Percentiles rank a stretch among this genome's conserved stretches.
Evolutionary conservation across 2,888 invertebrate genomes (phyloP).

Genomic region (Drosophila quasianomalipes): DNA sequence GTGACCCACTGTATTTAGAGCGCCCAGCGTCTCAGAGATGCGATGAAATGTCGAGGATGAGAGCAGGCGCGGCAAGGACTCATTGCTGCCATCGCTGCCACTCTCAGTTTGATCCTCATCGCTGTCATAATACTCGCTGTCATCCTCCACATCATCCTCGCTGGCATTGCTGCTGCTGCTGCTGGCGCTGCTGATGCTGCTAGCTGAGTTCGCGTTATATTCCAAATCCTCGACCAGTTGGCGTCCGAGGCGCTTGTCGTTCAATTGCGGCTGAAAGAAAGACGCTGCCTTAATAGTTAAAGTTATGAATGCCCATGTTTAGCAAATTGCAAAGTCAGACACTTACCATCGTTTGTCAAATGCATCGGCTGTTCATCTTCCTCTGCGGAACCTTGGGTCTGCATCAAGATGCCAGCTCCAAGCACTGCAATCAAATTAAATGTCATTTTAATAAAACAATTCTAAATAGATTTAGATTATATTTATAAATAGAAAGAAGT

Average conservation of each 20-base stretch:
- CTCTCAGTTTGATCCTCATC: slow-evolving; percentile 67
- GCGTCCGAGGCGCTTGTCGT: slow-evolving; percentile 61
- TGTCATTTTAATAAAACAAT: background rate
- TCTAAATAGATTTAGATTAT: background rate
- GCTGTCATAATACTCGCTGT: slow-evolving; percentile 80
- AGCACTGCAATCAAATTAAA: slow-evolving; percentile 35
- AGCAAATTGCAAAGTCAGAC: slow-evolving; percentile 31
- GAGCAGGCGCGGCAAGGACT: slow-evolving; percentile 86
- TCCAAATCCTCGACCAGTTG: slow-evolving; percentile 45
- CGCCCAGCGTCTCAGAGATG: slow-evolving; percentile 90
- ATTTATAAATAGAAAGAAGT: background rate
- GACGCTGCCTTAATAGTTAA: slow-evolving; percentile 85
- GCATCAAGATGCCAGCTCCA: slow-evolving; percentile 23
- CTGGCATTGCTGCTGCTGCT: slow-evolving; percentile 44
- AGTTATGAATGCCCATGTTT: slow-evolving; percentile 67
- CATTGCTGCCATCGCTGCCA: slow-evolving; percentile 77
- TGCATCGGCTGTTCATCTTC: slow-evolving; percentile 78
- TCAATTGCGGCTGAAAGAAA: slow-evolving; percentile 84
- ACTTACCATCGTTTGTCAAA: slow-evolving; percentile 82
- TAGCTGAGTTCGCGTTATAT: slow-evolving; percentile 42
- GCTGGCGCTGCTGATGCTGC: slow-evolving; percentile 54
- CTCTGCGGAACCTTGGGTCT: slow-evolving; percentile 12
- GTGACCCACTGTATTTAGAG: slow-evolving; percentile 93
- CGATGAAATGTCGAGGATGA: slow-evolving; percentile 88
- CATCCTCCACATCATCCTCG: slow-evolving; percentile 65